Evolutionary conservation across 2,113 vertebrate genomes (phyloP).

Genomic region (Pseudois nayaur): DNA sequence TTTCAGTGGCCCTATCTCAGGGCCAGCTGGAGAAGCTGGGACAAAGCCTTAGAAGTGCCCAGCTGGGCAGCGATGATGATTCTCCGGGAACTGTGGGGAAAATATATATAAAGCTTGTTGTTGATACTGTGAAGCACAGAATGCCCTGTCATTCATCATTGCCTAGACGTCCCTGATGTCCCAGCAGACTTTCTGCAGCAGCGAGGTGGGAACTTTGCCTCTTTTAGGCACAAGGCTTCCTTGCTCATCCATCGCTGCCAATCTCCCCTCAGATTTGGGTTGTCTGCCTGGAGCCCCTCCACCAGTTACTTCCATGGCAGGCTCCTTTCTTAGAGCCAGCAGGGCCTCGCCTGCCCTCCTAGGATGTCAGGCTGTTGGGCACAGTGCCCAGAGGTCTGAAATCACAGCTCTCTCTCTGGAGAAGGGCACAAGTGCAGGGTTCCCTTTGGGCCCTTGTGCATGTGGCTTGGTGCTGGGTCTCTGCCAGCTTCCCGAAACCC

Average conservation of each 20-base stretch:
- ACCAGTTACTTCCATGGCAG: neutral
- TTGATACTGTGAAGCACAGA: constrained; percentile 25
- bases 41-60: neutral
- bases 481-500: neutral
- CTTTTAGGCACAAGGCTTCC: neutral
- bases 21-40: neutral
- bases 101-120: neutral
- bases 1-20: neutral
- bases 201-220: neutral
- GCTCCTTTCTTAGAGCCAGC: neutral
- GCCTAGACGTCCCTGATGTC: neutral
- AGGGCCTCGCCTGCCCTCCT: neutral
- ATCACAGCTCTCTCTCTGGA: constrained; percentile 20
- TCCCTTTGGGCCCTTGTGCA: neutral
- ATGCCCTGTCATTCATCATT: neutral
- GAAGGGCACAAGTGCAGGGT: neutral
- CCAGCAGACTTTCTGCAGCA: neutral
- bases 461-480: neutral
- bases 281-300: neutral
- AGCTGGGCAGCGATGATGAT: neutral
- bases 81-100: constrained; percentile 1
- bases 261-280: neutral
- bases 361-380: constrained; percentile 8
- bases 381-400: constrained; percentile 7
- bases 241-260: neutral